Evolutionary conservation across 1,140 invertebrate species (phyloP), one percentile per base, ranked within the genome.

Genomic region (Diplogasteroides magnus): DNA sequence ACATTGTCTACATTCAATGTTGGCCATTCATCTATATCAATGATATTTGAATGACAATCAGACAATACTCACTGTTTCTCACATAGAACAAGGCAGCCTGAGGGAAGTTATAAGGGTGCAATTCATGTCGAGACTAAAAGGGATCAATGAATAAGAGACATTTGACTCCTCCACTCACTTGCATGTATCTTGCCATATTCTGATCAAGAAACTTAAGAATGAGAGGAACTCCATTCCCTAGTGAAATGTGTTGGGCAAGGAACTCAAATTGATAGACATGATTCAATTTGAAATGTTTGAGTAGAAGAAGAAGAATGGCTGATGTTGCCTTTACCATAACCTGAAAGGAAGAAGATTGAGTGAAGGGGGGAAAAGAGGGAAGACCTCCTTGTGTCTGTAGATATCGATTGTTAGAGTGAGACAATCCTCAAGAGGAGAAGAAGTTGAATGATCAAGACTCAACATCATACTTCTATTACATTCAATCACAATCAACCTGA

Each of bases 191-290:
- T 77, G 92, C 88, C 71, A 98, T 97, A 80, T 97, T 97, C 84
- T 98, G 96, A 86, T 98, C 98, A 80, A 99, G 93, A 86, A 99
- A 98, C 83, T 99, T 99, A 15, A 99, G 86, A 27, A 99, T 91
- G 26, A 99, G 85, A 3, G 97, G 96, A 83, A 99, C 97, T 83
- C 96, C 98, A 84, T 99, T 99, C 67, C 96, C 95, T 87, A 98
- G 97, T 1, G 65, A 64, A 13, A 72, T 61, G 14, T 98, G 95
- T 84, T 98, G 95, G 1, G 93, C 94, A 89, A 98, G 94, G 82
- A 96, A 98, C 85, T 99, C 97, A 87, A 98, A 99, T 85, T 87
- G 86, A 84, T 98, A 98, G 15, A 98, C 88, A 84, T 99, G 96
- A 86, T 97, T 98, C n/a, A 98, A 86, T 86, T 98, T 98, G 76